Conservation (phyloP, 1,140 invertebrate species). For the Caerostris extrusa region DNA sequence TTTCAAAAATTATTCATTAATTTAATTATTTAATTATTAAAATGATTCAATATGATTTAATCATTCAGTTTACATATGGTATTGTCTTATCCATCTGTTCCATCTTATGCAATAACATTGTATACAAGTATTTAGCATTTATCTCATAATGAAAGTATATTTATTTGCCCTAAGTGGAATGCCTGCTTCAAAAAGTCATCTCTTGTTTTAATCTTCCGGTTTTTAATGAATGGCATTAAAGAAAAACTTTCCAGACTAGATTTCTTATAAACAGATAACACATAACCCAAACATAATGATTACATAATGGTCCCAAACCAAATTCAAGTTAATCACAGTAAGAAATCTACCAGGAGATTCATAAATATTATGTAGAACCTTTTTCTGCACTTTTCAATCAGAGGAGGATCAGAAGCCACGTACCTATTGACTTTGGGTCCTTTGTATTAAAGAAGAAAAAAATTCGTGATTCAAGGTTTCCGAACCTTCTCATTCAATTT, state of each 20-base stretch:
- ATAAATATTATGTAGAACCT: not conserved
- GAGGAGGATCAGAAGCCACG: not conserved
- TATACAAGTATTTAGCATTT: no score
- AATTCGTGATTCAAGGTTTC: constrained; percentile 55
- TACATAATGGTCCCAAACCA: not conserved
- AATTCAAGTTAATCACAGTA: not conserved
- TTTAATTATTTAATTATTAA: no score
- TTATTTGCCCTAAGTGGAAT: no score
- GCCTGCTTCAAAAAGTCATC: no score
- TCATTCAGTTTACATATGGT: no score
- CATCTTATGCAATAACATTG: no score
- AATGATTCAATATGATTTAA: no score
- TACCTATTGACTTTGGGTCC: constrained; percentile 27
- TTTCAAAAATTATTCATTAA: no score
- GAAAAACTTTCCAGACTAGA: not conserved
- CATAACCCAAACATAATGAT: not conserved
- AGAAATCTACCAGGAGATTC: not conserved
- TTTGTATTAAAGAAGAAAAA: not conserved
- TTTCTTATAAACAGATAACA: not conserved
- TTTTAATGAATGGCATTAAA: not conserved
- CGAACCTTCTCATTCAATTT: constrained; percentile 64
- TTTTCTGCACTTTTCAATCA: not conserved
- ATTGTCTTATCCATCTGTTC: no score
- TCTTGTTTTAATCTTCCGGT: no score
- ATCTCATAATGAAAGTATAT: no score